Base-by-base conservation (phyloP, 2,797 vertebrate species). In the Gouania willdenowi region DNA sequence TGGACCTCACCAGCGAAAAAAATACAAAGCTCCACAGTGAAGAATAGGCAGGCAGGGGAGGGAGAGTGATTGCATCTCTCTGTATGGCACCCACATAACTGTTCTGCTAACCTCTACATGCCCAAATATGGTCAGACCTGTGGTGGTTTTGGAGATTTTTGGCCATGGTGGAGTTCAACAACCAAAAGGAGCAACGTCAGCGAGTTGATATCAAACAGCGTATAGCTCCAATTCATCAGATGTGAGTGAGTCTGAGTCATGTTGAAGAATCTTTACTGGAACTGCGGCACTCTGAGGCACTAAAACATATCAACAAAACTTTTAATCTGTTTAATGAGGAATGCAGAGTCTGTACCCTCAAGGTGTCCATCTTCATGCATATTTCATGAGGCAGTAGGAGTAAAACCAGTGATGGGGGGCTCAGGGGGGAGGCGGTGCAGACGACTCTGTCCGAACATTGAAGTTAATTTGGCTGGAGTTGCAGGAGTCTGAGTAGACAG, bases 401-500 rank as follows among this genome's bases (percentile, higher is more conserved):
- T 5, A 3, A 31, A 16, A 17, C 21, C 17, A 7, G 25, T 8
- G 2, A 7, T 21, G 1, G 1, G 26, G 12, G 7, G 21, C 3
- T 75, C 46, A 71, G 28, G 27, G 61, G 26, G 58, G 60, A 18
- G 61, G 42, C 2, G 32, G 25, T 18, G 50, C 55, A 0, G 63
- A 4, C 0, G 66, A 60, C 13, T 3, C 37, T 26, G 70, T 71
- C 8, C 82, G 61, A 26, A 78, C 26, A 29, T 81, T 74, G 38
- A 81, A 59, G 68, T 84, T 81, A 32, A 70, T 59, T 40, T 87
- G 78, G 5, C 75, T 78, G 4, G 84, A 84, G 57, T 86, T 86
- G 64, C 82, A 84, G 3, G 87, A 88, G 58, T 88, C 87, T 0
- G 87, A 86, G 71, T 42, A 56, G 43, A 85, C 2, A 5, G 81